These are phyloP conservation scores for Hemitrygon akajei DNA, from an alignment of 2,797 vertebrate species.

Conservation along the genomic window DNA sequence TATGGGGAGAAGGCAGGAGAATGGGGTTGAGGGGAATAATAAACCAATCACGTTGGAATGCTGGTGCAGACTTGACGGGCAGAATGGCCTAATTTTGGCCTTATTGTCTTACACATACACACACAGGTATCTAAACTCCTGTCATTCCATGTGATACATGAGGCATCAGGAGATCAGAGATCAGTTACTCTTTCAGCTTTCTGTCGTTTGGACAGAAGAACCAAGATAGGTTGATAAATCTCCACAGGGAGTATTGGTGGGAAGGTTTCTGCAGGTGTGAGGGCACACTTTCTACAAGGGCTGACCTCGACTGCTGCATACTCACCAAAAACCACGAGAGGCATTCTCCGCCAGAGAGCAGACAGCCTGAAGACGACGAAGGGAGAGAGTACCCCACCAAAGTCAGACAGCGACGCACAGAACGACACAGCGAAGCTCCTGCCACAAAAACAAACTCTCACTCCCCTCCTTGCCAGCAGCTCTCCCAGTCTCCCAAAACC, in stretches of 20 bases:
- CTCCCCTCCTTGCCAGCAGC: not conserved
- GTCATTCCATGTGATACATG: not conserved
- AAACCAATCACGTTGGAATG: too few relatives aligned
- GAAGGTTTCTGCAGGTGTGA: too few relatives aligned
- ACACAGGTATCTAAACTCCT: too few relatives aligned
- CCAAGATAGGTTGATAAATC: not conserved
- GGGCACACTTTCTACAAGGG: not conserved
- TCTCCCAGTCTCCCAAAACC: too few relatives aligned
- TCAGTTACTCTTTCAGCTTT: not conserved
- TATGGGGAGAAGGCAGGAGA: too few relatives aligned
- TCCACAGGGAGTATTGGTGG: not conserved
- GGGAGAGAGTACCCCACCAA: conserved; percentile 63
- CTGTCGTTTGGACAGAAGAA: not conserved
- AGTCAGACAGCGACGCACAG: conserved; percentile 64
- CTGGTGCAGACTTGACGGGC: too few relatives aligned
- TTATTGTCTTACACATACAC: too few relatives aligned
- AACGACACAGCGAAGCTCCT: conserved; percentile 69
- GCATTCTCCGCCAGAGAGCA: conserved; percentile 61
- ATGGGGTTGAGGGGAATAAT: too few relatives aligned
- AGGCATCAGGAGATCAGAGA: not conserved
- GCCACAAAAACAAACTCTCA: not conserved
- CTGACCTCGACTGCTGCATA: not conserved
- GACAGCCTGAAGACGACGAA: conserved; percentile 64
- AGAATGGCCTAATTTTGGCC: too few relatives aligned
- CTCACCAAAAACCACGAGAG: conserved; percentile 69